Percentiles rank a stretch among this genome's conserved stretches.
Conservation (phyloP, 2,113 vertebrate genomes). For the Bos javanicus region DNA sequence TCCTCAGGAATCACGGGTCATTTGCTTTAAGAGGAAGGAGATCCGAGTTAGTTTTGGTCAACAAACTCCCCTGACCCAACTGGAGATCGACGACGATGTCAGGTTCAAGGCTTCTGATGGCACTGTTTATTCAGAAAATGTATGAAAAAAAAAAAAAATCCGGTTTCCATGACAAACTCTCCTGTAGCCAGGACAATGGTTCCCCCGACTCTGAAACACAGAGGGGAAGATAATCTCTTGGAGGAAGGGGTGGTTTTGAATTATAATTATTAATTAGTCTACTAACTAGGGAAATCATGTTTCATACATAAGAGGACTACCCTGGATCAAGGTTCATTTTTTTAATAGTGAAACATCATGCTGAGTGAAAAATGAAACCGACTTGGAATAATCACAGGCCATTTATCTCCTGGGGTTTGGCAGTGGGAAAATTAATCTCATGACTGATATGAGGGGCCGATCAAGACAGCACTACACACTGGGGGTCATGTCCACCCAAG, state of each 20-base stretch:
- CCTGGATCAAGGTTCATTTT: conserved; percentile 50
- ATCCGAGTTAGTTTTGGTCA: background rate
- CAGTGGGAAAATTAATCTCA: conserved; percentile 28
- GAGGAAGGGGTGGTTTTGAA: conserved; percentile 49
- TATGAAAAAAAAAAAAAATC: conserved; percentile 25
- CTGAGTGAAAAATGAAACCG: conserved; percentile 56
- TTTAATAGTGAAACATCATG: conserved; percentile 45
- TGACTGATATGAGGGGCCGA: background rate
- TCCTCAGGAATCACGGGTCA: background rate
- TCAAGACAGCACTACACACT: background rate
- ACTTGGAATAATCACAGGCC: conserved; percentile 25
- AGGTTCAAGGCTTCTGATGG: background rate
- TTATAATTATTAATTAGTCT: conserved; percentile 61
- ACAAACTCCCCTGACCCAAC: conserved; percentile 1
- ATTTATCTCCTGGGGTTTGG: conserved; percentile 25
- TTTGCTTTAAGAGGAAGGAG: conserved; percentile 1
- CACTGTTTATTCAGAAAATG: conserved; percentile 28
- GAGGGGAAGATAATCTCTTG: background rate
- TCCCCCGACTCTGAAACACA: background rate
- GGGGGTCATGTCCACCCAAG: background rate
- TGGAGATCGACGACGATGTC: background rate
- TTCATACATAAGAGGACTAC: conserved; percentile 47
- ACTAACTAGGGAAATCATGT: conserved; percentile 40
- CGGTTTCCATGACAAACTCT: conserved; percentile 53
- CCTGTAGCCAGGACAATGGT: conserved; percentile 2